These are phyloP conservation scores for Drosophila burlai DNA, from an alignment of 1,140 invertebrate species.

Conservation along the genomic window DNA sequence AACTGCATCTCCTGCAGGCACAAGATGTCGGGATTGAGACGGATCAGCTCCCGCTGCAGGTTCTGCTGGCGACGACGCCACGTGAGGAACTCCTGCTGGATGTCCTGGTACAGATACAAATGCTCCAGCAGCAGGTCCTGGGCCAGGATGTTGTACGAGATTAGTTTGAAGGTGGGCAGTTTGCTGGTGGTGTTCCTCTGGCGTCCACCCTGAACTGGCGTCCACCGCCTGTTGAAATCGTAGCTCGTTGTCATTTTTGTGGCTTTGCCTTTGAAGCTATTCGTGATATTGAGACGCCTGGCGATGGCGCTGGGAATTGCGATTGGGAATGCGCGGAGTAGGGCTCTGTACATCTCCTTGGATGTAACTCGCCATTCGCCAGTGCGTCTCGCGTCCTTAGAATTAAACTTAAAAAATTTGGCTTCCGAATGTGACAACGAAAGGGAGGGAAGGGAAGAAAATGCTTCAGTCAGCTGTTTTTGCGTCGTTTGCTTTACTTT, in stretches of 20 bases:
- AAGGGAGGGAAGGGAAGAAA: not conserved
- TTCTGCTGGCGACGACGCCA: constrained; percentile 90
- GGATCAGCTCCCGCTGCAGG: constrained; percentile 90
- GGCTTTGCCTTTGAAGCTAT: constrained; percentile 46
- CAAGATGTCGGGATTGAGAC: constrained; percentile 90
- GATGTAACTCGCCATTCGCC: constrained; percentile 2
- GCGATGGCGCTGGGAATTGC: constrained; percentile 3
- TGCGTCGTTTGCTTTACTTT: constrained; percentile 17
- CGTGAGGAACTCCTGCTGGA: constrained; percentile 87
- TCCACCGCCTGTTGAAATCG: constrained; percentile 14
- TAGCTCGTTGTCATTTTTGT: constrained; percentile 9
- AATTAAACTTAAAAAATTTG: not conserved
- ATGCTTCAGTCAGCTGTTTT: constrained; percentile 32
- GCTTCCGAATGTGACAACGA: not conserved
- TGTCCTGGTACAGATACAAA: constrained; percentile 90
- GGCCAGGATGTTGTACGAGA: constrained; percentile 96
- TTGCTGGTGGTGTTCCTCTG: not conserved
- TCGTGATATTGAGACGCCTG: constrained; percentile 22
- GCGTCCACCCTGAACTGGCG: too few relatives aligned
- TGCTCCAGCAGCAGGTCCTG: constrained; percentile 92
- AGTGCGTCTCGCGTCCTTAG: not conserved
- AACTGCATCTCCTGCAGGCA: constrained; percentile 90
- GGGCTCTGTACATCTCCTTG: constrained; percentile 54
- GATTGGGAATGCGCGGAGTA: constrained; percentile 19
- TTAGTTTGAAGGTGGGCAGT: constrained; percentile 48